Evolutionary conservation across 2,888 invertebrate species (phyloP), one percentile per base, ranked within the genome.

Genomic region (Timema cristinae): DNA sequence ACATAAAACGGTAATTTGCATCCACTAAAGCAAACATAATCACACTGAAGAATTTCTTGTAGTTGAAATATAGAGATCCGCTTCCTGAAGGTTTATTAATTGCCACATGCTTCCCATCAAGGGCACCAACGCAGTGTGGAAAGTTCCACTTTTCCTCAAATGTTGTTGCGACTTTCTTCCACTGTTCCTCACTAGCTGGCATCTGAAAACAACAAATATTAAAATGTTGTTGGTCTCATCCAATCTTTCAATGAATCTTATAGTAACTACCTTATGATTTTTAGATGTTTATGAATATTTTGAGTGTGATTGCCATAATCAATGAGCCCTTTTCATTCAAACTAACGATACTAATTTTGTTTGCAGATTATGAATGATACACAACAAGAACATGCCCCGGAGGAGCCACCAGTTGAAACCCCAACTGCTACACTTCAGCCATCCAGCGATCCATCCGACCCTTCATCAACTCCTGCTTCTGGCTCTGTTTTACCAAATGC

Each of bases 141-240:
- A 63, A 63, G 63, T 63, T 63, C 63, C 63, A 63, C 13, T 10
- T 63, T 8, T 63, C 48, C 9, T 32, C 16, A 63, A 63, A 63
- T 63, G 32, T 9, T 15, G 6, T 11, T 63, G 32, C 15, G 9
- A 63, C 48, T 15, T 63, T 48, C 48, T 63, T 63, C 15, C 16
- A 63, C 63, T 32, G 47, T 47, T 63, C 48, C 48, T 15, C 63
- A 63, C 47, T 11, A 11, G 63, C 8, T 63, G 63, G 63, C 32
- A 63, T 63, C 63, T 63, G 63, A 16, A 63, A 63, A 63, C 16
- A 63, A 63, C 9, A 2, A 16, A 63, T 32, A 7, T 63, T 16
- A 63, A 11, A 8, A 8, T 13, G 48, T 32, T n/a, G 15, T 63
- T 10, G 48, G 9, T 63, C 11, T 63, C 13, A 47, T 32, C 32